These are phyloP conservation scores for Momotus momota DNA, from an alignment of 2,797 vertebrate genomes.

Conservation along the genomic window DNA sequence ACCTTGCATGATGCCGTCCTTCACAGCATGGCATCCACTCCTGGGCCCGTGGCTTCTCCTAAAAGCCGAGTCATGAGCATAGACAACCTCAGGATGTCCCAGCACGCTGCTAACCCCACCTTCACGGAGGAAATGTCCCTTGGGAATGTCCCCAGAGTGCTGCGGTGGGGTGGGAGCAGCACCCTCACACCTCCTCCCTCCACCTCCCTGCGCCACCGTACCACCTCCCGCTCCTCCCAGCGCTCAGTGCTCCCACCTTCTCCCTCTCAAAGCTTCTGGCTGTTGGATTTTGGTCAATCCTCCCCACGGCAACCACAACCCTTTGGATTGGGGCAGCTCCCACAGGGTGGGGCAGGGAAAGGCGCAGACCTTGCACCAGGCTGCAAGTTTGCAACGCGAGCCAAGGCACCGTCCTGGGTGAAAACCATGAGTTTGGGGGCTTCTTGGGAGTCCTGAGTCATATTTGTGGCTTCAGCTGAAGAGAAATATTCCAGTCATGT, in stretches of 20 bases:
- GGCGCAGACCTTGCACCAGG: accelerated
- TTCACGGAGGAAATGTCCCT: background rate
- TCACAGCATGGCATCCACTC: accelerated
- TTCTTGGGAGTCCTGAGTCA: background rate
- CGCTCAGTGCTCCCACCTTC: accelerated
- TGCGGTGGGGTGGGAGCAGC: background rate
- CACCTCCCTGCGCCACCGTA: accelerated
- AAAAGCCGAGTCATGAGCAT: accelerated
- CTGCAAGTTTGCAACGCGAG: background rate
- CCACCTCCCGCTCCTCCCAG: background rate
- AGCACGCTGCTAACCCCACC: background rate
- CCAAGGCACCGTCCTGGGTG: background rate
- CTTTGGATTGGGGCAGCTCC: background rate
- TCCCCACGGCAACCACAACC: background rate
- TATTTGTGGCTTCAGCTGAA: accelerated
- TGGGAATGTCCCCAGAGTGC: background rate
- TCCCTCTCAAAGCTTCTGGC: background rate
- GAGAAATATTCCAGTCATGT: accelerated
- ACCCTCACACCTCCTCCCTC: background rate
- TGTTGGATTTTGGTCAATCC: background rate
- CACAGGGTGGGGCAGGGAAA: background rate
- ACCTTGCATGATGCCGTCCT: background rate
- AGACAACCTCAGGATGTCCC: background rate
- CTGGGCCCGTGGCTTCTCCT: accelerated
- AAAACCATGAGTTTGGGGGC: background rate